Base-by-base conservation (phyloP, 2,113 vertebrate genomes). In the Chamaea fasciata region DNA sequence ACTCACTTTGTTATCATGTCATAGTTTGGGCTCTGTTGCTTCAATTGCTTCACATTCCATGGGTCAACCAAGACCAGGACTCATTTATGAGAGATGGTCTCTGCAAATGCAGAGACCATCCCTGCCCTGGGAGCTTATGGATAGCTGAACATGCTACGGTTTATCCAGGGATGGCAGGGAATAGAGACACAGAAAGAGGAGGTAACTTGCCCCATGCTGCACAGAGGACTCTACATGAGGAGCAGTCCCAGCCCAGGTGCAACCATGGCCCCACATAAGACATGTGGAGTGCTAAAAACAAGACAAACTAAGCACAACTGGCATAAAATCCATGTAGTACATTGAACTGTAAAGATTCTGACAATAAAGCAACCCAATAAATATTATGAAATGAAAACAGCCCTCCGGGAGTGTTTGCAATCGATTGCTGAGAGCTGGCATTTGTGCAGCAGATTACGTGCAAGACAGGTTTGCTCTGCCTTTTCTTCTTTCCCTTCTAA, bases 311-410 rank as follows among this genome's bases (percentile, higher is more conserved):
- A 97, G 78, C 24, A 0, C 92, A 91, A 83, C 86, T 97, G 97
- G 97, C 97, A 97, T 95, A 97, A 97, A 97, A 97, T 97, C 97
- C 93, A 97, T 97, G 96, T 92, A 91, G 94, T 95, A 96, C 96
- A 96, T 97, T 97, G 97, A 97, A 97, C 95, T 95, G 96, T 97
- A 97, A 97, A 97, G 96, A 97, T 97, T 96, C 96, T 97, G 97
- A 97, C 96, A 97, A 97, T 97, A 97, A 97, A 96, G 96, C 96
- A 97, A 94, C 94, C 97, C 95, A 95, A 97, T 97, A 97, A 96
- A 97, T 97, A 97, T 97, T 97, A 97, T 97, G 97, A 97, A 97
- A 97, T 97, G 96, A 96, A 97, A 97, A 95, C 96, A 97, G 96
- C 96, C 96, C 97, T 94, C 92, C 22, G 95, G 96, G 97, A 97